Evolutionary conservation across 2,113 vertebrate genomes (phyloP).

Genomic region (Macaca nemestrina): DNA sequence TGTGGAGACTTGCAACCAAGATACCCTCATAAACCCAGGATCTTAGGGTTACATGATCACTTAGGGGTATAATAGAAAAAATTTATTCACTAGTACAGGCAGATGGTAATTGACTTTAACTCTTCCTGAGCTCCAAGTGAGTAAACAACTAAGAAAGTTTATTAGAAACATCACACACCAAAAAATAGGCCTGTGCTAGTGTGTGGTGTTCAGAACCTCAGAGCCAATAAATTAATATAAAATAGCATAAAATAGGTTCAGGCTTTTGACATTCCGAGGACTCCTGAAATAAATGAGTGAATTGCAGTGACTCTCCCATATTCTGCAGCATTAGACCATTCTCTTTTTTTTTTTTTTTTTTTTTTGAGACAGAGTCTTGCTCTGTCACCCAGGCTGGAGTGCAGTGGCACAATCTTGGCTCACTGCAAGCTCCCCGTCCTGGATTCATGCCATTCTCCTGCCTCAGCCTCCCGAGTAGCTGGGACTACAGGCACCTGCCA

Average conservation of each 20-base stretch:
- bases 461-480: too few species aligned
- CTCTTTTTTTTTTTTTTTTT: too few species aligned
- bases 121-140: neutral
- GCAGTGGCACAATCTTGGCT: too few species aligned
- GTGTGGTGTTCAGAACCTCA: neutral
- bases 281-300: neutral
- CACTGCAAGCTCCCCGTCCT: too few species aligned
- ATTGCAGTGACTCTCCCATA: neutral
- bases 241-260: neutral
- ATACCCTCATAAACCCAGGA: neutral
- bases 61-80: neutral
- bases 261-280: neutral
- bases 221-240: neutral
- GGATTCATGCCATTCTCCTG: too few species aligned
- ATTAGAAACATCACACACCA: neutral
- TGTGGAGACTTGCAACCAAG: neutral
- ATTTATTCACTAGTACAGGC: neutral
- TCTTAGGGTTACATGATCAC: neutral
- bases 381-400: too few species aligned
- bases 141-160: neutral
- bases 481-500: too few species aligned
- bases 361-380: too few species aligned
- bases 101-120: neutral
- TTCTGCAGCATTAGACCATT: neutral
- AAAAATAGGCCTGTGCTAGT: neutral